These are phyloP conservation scores for Mythimna albipuncta DNA, from an alignment of 2,888 invertebrate genomes.

Conservation along the genomic window DNA sequence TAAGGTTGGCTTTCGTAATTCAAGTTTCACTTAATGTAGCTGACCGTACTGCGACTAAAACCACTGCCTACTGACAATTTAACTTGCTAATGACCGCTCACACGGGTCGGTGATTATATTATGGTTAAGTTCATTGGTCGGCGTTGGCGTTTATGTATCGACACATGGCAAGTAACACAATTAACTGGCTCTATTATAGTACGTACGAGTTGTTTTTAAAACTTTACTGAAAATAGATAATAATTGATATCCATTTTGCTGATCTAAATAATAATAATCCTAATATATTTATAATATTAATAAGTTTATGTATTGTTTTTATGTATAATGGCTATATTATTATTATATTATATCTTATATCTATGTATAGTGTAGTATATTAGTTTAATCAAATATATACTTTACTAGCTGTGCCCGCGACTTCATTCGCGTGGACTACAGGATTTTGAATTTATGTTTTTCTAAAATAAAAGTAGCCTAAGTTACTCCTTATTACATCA, in stretches of 20 bases:
- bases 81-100: slow-evolving; percentile 27
- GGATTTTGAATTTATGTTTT: too few species aligned
- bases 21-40: background rate
- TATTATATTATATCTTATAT: too few species aligned
- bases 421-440: too few species aligned
- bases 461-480: too few species aligned
- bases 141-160: slow-evolving; percentile 2
- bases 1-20: background rate
- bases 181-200: background rate
- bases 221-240: background rate
- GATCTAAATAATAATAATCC: too few species aligned
- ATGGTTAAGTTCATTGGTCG: slow-evolving; percentile 20
- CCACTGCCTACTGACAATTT: slow-evolving; percentile 11
- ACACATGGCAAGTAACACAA: background rate
- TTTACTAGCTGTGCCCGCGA: too few species aligned
- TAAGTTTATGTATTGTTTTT: too few species aligned
- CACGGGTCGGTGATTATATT: slow-evolving; percentile 30
- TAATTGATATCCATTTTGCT: background rate
- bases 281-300: too few species aligned
- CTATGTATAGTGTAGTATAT: too few species aligned
- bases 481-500: too few species aligned
- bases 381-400: too few species aligned
- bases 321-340: too few species aligned
- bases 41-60: background rate
- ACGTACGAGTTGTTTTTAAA: background rate